phyloP scores from a whole-genome alignment of 2,888 invertebrate genomes.

The Amphimallon solstitiale region DNA sequence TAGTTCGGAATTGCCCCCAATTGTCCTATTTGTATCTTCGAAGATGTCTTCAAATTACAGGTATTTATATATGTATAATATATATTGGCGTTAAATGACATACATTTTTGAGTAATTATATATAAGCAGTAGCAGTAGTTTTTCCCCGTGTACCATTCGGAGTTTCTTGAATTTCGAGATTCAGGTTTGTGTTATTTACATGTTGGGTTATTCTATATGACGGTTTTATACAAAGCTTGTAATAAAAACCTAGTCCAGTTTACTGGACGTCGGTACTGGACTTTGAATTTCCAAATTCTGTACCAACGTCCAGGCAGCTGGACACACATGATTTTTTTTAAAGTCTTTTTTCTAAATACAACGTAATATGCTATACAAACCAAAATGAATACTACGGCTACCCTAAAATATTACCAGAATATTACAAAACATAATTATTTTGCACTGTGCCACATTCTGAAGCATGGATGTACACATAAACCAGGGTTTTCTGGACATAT shows the following conservation, averaged over 20 bases:
- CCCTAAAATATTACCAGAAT: too few species aligned
- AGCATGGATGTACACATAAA: not conserved
- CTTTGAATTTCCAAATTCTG: not conserved
- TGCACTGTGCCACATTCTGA: too few species aligned
- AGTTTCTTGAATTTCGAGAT: not conserved
- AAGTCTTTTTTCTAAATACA: not conserved
- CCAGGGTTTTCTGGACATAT: not conserved
- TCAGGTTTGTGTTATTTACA: conserved; percentile 1
- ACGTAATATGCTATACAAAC: too few species aligned
- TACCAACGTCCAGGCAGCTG: not conserved
- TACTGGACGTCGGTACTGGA: conserved; percentile 2
- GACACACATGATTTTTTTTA: not conserved
- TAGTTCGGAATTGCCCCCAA: conserved; percentile 88
- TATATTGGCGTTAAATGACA: not conserved
- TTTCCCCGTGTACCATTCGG: too few species aligned
- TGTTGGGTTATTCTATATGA: not conserved
- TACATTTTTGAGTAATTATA: not conserved
- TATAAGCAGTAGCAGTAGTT: too few species aligned
- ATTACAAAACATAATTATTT: too few species aligned
- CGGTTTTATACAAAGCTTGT: not conserved
- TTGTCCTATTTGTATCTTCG: conserved; percentile 87
- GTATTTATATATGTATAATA: conserved; percentile 60
- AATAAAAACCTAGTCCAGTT: not conserved
- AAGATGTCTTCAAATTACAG: conserved; percentile 88
- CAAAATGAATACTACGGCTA: too few species aligned